These are phyloP conservation scores for Dendroctonus ponderosae DNA, from an alignment of 1,140 invertebrate genomes.

Conservation along the genomic window DNA sequence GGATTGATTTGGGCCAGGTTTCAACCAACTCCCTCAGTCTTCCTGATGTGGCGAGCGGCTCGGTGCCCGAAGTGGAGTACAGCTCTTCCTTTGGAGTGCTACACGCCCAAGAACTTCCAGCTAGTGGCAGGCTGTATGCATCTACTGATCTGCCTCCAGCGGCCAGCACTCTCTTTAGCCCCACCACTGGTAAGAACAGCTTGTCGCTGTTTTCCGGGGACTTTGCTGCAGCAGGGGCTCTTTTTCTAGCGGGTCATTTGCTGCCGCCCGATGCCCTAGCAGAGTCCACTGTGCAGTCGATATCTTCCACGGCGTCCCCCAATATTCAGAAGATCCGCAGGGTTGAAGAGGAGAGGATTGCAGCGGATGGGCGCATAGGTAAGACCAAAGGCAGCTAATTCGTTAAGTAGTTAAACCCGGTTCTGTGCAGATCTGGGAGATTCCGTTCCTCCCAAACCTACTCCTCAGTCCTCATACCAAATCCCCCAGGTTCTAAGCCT, in stretches of 20 bases:
- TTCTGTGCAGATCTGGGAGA: slow-evolving; percentile 13
- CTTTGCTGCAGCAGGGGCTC: not conserved
- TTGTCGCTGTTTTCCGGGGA: not conserved
- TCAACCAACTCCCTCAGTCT: not conserved
- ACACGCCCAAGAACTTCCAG: not conserved
- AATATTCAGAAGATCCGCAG: slow-evolving; percentile 21
- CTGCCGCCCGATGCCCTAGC: too few relatives aligned
- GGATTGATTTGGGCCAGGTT: slow-evolving; percentile 24
- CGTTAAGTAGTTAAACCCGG: not conserved
- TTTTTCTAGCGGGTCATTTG: not conserved
- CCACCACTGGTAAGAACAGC: not conserved
- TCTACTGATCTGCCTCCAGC: not conserved
- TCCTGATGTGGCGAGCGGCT: not conserved
- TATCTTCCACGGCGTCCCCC: slow-evolving; percentile 1
- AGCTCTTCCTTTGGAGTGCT: slow-evolving; percentile 15
- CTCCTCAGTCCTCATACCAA: not conserved
- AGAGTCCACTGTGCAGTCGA: not conserved
- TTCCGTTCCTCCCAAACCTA: not conserved
- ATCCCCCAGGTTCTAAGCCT: slow-evolving; percentile 18
- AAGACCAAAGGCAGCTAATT: slow-evolving; percentile 6
- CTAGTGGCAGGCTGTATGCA: not conserved
- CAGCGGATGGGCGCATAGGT: slow-evolving; percentile 26
- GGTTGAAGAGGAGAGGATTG: slow-evolving; percentile 9
- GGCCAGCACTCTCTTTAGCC: not conserved
- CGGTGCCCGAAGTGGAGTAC: slow-evolving; percentile 6